A percentile compares a stretch with the other conserved stretches of the same genome.
These are phyloP conservation scores for Myripristis jacobus DNA, from an alignment of 2,797 vertebrate species.

Conservation along the genomic window DNA sequence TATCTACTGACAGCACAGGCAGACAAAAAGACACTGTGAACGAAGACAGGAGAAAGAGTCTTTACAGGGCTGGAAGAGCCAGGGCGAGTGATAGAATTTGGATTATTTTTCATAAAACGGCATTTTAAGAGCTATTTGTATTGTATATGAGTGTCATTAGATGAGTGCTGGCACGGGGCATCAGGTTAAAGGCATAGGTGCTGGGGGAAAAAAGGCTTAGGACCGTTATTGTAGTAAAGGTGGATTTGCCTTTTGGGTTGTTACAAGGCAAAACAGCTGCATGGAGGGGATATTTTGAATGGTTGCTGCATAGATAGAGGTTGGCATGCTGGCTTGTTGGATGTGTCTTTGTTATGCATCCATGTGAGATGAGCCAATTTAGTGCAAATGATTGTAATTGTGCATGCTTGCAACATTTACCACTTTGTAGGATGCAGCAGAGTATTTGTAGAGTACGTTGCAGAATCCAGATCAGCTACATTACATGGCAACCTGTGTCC, in stretches of 20 bases:
- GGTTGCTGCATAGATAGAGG: constrained; percentile 54
- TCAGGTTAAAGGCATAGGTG: constrained; percentile 78
- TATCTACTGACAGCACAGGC: constrained; percentile 80
- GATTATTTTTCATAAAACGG: constrained; percentile 47
- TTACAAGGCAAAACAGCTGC: constrained; percentile 61
- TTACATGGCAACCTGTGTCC: constrained; percentile 58
- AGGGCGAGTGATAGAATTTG: constrained; percentile 64
- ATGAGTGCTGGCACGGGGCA: constrained; percentile 78
- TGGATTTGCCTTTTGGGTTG: constrained; percentile 48
- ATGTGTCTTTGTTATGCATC: constrained; percentile 61
- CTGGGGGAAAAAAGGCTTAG: constrained; percentile 28
- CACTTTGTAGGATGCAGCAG: constrained; percentile 61
- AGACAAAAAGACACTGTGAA: constrained; percentile 80
- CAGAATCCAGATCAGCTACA: constrained; percentile 61
- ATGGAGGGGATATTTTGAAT: constrained; percentile 44
- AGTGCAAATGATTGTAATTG: constrained; percentile 32
- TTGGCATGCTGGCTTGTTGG: constrained; percentile 57
- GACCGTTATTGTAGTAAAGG: constrained; percentile 50
- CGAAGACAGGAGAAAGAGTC: constrained; percentile 74
- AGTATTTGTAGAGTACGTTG: constrained; percentile 41
- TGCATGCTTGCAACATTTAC: constrained; percentile 55
- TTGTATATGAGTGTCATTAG: constrained; percentile 66
- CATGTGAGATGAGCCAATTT: constrained; percentile 4
- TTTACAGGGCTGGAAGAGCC: constrained; percentile 60
- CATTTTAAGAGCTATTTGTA: constrained; percentile 66